Base-by-base conservation (phyloP, 2,797 vertebrate species). In the Eupleurogrammus muticus region DNA sequence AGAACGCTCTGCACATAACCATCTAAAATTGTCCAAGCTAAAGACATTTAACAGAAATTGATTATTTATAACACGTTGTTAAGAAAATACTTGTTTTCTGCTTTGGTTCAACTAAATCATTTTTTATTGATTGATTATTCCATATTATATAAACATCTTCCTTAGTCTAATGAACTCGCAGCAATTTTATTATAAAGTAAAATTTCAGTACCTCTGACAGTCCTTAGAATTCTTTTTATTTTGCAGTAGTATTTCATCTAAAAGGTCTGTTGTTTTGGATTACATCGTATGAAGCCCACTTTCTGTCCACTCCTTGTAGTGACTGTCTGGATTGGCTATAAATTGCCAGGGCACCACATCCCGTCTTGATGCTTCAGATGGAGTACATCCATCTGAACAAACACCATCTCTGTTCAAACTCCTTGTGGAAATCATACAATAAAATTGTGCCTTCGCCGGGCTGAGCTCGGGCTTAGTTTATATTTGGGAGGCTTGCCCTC, bases 401-500 rank as follows among this genome's bases (percentile, higher is more conserved):
- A 75, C 57, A 75, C 35, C 48, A 78, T 82, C 57, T 79, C 9
- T 9, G 28, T 24, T 58, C 40, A n/a, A 81, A 85, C 71, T 79
- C 81, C 61, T 85, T 67, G 64, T 81, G 76, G 82, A 77, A 80
- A 79, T 89, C 72, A 28, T 83, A 42, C 56, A 68, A 38, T 79
- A 74, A 75, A 82, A 77, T 58, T 65, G 69, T 64, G 46, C 57
- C 51, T 80, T 72, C 67, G 17, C 78, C 58, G 50, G 52, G 36
- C 61, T 57, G 72, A 74, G 69, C 48, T 63, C 9, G 16, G 50
- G 47, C 75, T 65, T 58, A 80, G 78, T 69, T 88, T 68, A 72
- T 77, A 71, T 87, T 76, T 56, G 14, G 66, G 34, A 72, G 54
- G 62, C 70, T 76, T 84, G 70, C 64, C 58, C 72, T 84, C 82